Base-by-base conservation (phyloP, 2,888 invertebrate genomes). In the Xylocampa areola region DNA sequence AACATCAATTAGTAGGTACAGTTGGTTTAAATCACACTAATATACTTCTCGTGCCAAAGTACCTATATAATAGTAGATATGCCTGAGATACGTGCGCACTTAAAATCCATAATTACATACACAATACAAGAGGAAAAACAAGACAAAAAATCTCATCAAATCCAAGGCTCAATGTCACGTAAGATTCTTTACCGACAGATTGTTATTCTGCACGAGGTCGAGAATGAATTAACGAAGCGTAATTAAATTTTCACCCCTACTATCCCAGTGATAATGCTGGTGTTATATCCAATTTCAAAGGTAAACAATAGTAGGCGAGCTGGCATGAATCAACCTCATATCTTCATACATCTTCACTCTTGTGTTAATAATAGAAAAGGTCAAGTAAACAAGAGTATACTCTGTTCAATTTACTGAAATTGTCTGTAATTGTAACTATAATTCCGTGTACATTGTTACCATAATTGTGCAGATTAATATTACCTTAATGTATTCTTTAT, bases 251-350 rank as follows among this genome's bases (percentile, higher is more conserved):
- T 76, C 77, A 67, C 55, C 49, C 60, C 62, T 47, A 65, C 72
- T 75, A 79, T 73, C 69, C 76, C 74, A 62, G 41, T 77, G 70
- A 79, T 79, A 84, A 81, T 79, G 66, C 74, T 69, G 40, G 68
- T 50, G 73, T 77, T 78, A 80, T 79, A 85, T 81, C 77, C 82
- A 85, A 85, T 86, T 86, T 86, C 80, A 82, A 84, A 87, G 74
- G 79, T 76, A 85, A 86, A 86, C 81, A 85, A 73, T 74, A 73
- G 68, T 54, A 59, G 57, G 53, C 41, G 33, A 55, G 47, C 45
- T 40, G 33, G 23, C 14, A 39, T 55, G 51, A 67, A 68, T 72
- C 47, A 65, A 70, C 74, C 61, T 55, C 50, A 29, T 55, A 55
- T 73, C 75, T 80, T 73, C 68, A 50, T 67, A 69, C 65, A 68